Percentiles rank a stretch among this genome's conserved stretches.
Conservation (phyloP, 2,113 vertebrate genomes). For the Odontophorus gujanensis region DNA sequence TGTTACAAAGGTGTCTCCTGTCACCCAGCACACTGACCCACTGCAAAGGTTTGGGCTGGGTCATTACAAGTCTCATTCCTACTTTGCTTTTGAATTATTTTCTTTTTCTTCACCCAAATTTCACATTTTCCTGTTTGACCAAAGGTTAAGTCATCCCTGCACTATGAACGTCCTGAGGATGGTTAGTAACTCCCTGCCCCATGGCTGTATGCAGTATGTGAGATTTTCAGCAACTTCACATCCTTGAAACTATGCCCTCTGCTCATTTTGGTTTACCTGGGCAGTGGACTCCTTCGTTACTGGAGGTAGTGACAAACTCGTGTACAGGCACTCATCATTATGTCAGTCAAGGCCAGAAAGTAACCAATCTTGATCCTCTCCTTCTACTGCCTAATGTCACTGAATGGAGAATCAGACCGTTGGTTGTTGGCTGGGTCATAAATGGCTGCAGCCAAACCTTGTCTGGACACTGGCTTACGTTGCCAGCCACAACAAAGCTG, state of each 20-base stretch:
- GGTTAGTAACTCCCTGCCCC: background rate
- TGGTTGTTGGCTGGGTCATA: background rate
- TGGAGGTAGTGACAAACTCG: background rate
- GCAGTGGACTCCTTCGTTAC: background rate
- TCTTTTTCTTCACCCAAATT: rapidly evolving
- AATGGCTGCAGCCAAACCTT: background rate
- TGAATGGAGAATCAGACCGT: background rate
- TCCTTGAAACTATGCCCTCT: background rate
- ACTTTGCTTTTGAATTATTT: background rate
- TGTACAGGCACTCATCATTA: rapidly evolving
- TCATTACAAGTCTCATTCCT: background rate
- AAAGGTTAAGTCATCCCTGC: background rate
- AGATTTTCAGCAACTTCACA: background rate
- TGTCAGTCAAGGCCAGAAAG: background rate
- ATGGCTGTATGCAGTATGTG: background rate
- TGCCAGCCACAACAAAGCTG: background rate
- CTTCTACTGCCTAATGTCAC: background rate
- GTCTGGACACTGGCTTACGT: background rate
- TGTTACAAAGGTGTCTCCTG: background rate
- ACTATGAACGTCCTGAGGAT: background rate
- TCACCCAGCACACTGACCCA: background rate
- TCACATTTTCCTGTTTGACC: background rate
- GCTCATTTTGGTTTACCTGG: background rate
- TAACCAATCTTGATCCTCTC: background rate
- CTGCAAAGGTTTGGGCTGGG: background rate